Evolutionary conservation across 2,888 invertebrate genomes (phyloP), one percentile per base, ranked within the genome.

Genomic region (Conus canariensis): DNA sequence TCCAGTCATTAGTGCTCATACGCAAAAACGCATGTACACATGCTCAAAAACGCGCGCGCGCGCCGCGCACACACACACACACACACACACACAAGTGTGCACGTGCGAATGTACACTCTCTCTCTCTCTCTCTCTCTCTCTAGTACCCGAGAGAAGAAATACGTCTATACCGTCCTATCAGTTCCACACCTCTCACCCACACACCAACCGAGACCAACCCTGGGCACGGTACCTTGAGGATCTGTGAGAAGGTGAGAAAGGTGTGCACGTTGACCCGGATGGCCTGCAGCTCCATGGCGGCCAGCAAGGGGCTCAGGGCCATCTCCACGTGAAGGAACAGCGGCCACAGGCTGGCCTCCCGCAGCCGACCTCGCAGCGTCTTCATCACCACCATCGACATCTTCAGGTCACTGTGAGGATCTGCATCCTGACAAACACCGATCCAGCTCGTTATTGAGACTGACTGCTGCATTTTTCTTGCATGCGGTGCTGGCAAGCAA

Each of bases 271-370:
- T 94, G 19, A 95, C 92, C 82, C 91, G 90, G 64, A 95, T 88
- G 45, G 93, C 87, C 70, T 93, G 92, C 60, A 92, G 88, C 90
- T 95, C 95, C 94, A 96, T 95, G n/a, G 90, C 91, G 45, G 95
- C 95, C 67, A 96, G 90, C 25, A 95, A 58, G 9, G 95, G 94
- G 3, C 92, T 92, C 45, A 96, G 93, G 59, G 92, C 93, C 86
- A 93, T 94, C 91, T 96, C 96, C 16, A 96, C 91, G 80, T 92
- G 90, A 0, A 90, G 74, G 92, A 93, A 96, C 88, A 95, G 88
- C 5, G 91, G 77, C 94, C 94, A 94, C 82, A 95, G 87, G 25
- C 93, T 93, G 60, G 92, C 91, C 25, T 85, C 45, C 89, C 92
- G 90, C 85, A 95, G 92, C 82, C 91, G 91, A 86, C 92, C 89